A percentile compares a stretch with the other conserved stretches of the same genome.
These are phyloP conservation scores for Carollia perspicillata DNA, from an alignment of 2,113 vertebrate species.

Conservation along the genomic window DNA sequence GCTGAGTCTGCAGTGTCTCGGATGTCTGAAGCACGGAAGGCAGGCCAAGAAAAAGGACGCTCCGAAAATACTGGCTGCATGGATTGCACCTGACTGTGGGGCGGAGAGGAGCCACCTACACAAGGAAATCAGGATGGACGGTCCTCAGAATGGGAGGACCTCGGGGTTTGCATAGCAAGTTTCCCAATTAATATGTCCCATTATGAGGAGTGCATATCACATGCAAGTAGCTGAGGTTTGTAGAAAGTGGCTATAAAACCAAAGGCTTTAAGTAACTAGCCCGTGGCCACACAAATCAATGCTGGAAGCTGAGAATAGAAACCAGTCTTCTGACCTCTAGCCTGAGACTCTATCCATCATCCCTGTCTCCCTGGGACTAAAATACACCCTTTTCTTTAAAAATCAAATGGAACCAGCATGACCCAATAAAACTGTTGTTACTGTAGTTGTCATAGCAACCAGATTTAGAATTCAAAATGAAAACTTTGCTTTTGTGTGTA, in stretches of 20 bases:
- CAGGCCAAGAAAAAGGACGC: not conserved
- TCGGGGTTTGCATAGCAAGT: not conserved
- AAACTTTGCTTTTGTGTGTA: not conserved
- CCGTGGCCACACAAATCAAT: slow-evolving; percentile 42
- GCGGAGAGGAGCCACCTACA: accelerated
- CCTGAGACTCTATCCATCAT: slow-evolving; percentile 34
- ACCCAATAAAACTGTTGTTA: not conserved
- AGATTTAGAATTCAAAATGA: slow-evolving; percentile 25
- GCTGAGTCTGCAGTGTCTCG: not conserved
- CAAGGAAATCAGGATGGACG: no score
- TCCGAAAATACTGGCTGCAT: accelerated
- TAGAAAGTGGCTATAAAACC: not conserved
- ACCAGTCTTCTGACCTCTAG: not conserved
- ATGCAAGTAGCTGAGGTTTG: not conserved
- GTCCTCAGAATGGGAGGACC: not conserved
- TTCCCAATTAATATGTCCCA: no score
- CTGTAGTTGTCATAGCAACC: slow-evolving; percentile 18
- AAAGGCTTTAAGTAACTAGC: slow-evolving; percentile 20
- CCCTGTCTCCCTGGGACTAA: not conserved
- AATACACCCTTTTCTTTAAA: not conserved
- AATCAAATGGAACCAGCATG: slow-evolving; percentile 11
- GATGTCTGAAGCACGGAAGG: not conserved
- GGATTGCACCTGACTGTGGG: not conserved
- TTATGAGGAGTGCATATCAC: not conserved
- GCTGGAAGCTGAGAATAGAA: slow-evolving; percentile 59